Conservation (phyloP, 2,113 vertebrate species). For the Crotalus viridis region DNA sequence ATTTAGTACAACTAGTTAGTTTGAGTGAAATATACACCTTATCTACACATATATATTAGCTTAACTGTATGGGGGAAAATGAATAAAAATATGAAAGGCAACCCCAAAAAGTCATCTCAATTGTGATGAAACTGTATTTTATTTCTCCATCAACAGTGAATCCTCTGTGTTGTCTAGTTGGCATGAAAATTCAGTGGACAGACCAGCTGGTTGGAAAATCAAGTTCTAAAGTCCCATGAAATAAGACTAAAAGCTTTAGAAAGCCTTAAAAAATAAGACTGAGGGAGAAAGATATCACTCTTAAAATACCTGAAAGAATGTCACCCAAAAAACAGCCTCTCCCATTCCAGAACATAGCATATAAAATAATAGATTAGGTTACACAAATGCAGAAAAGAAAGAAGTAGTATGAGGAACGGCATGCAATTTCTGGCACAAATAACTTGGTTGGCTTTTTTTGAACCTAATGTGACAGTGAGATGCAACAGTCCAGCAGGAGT, state of each 20-base stretch:
- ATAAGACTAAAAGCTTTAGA: background rate
- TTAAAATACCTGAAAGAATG: background rate
- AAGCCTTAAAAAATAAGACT: background rate
- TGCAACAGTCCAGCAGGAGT: no score
- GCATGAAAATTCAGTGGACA: background rate
- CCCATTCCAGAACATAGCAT: background rate
- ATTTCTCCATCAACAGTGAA: conserved; percentile 23
- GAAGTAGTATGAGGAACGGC: conserved; percentile 7
- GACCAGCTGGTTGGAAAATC: background rate
- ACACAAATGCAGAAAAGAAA: background rate
- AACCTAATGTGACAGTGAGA: background rate
- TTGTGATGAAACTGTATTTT: conserved; percentile 21
- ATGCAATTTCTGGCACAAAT: conserved; percentile 28
- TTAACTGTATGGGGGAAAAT: background rate
- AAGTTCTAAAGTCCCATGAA: background rate
- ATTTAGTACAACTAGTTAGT: background rate
- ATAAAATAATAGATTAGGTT: background rate
- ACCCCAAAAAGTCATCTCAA: background rate
- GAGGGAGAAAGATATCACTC: background rate
- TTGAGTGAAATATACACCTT: background rate
- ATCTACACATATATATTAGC: background rate
- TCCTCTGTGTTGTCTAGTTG: conserved; percentile 17
- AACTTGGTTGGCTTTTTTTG: conserved; percentile 1
- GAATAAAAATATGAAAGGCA: background rate
- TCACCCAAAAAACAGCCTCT: background rate